These are phyloP conservation scores for Pipistrellus nathusii DNA, from an alignment of 2,797 vertebrate species.

Conservation along the genomic window DNA sequence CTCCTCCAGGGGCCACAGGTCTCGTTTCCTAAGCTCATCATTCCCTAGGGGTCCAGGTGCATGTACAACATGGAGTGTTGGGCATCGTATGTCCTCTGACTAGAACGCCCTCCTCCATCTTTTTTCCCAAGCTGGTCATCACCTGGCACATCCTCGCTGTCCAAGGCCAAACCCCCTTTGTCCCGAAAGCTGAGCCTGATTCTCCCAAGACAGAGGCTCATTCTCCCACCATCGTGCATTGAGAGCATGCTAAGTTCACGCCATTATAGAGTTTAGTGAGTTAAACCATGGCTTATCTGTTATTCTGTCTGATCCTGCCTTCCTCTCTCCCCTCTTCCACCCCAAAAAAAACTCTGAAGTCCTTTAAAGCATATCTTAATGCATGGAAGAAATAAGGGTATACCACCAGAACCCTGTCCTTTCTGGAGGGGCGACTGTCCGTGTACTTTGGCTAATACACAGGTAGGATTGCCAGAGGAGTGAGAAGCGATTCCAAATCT, in stretches of 20 bases:
- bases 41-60: too few relatives aligned
- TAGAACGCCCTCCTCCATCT: not conserved
- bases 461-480: constrained; percentile 15
- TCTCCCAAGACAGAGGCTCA: not conserved
- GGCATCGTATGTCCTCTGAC: not conserved
- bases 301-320: not conserved
- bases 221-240: rapidly evolving
- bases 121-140: not conserved
- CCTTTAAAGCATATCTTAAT: not conserved
- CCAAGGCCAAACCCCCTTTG: not conserved
- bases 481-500: constrained; percentile 39
- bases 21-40: not conserved
- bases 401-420: not conserved
- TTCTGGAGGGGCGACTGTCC: not conserved
- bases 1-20: not conserved
- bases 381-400: not conserved
- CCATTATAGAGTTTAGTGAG: not conserved
- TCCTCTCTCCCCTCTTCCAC: too few relatives aligned
- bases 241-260: not conserved
- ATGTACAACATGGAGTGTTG: rapidly evolving
- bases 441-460: constrained; percentile 55
- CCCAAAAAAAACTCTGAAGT: not conserved
- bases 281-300: not conserved
- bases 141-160: not conserved
- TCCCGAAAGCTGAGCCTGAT: not conserved